Evolutionary conservation across 2,113 vertebrate species (phyloP).

Genomic region (Coracopsis vasa): DNA sequence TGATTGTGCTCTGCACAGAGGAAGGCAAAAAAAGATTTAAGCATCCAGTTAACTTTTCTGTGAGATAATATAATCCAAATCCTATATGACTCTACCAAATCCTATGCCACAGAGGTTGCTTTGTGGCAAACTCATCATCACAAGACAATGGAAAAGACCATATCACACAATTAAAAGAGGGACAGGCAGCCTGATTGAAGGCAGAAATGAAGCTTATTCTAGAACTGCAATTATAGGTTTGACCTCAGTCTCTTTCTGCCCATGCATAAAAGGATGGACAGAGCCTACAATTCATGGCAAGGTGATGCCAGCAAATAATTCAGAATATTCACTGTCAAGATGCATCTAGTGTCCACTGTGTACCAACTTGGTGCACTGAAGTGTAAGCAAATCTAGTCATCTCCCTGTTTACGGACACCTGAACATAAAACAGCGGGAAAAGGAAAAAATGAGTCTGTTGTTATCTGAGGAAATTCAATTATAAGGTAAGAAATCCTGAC

Average conservation of each 20-base stretch:
- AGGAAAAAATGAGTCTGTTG: not conserved
- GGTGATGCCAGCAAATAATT: not conserved
- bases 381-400: not conserved
- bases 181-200: not conserved
- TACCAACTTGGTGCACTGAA: not conserved
- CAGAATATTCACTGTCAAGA: not conserved
- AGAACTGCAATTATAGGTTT: not conserved
- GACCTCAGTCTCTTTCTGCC: not conserved
- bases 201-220: not conserved
- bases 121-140: constrained; percentile 6
- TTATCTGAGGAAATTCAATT: not conserved
- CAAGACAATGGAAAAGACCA: not conserved
- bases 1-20: not conserved
- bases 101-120: not conserved
- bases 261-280: not conserved
- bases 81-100: not conserved
- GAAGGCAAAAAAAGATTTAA: not conserved
- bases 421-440: not conserved
- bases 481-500: not conserved
- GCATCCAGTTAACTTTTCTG: not conserved
- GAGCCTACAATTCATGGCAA: not conserved
- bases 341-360: not conserved
- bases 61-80: not conserved
- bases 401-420: not conserved
- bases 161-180: not conserved